phyloP scores from a whole-genome alignment of 2,888 invertebrate species.

The Yponomeuta plumbellus region DNA sequence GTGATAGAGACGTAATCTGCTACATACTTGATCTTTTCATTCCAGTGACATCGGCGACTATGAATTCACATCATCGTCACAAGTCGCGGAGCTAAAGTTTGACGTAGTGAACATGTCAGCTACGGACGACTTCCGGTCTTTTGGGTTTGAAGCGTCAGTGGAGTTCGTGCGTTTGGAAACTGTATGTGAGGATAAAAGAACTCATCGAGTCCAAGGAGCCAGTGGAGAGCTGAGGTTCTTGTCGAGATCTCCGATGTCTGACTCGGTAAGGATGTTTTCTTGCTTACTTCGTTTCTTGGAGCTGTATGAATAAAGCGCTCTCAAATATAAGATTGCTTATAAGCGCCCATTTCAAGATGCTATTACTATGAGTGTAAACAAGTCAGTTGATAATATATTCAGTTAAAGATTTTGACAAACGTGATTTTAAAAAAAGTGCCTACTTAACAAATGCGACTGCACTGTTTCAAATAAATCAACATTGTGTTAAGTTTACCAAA shows the following conservation, averaged over 20 bases:
- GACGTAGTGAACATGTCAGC: constrained; percentile 89
- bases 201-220: constrained; percentile 82
- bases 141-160: constrained; percentile 90
- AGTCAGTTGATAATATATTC: too few species aligned
- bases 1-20: too few species aligned
- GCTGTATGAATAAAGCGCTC: not conserved
- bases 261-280: constrained; percentile 57
- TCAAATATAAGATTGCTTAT: too few species aligned
- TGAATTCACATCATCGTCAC: constrained; percentile 85
- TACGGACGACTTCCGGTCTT: constrained; percentile 88
- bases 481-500: too few species aligned
- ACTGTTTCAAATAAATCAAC: not conserved
- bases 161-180: constrained; percentile 86
- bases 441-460: too few species aligned
- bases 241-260: constrained; percentile 63
- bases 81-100: constrained; percentile 88
- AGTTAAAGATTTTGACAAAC: too few species aligned
- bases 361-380: not conserved
- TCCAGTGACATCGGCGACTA: constrained; percentile 72
- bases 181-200: constrained; percentile 77
- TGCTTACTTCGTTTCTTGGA: not conserved
- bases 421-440: too few species aligned
- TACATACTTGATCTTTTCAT: not conserved
- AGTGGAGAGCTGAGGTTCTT: constrained; percentile 85
- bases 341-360: too few species aligned